These are phyloP conservation scores for Poeciliopsis turrubarensis DNA, from an alignment of 2,113 vertebrate genomes.

Conservation along the genomic window DNA sequence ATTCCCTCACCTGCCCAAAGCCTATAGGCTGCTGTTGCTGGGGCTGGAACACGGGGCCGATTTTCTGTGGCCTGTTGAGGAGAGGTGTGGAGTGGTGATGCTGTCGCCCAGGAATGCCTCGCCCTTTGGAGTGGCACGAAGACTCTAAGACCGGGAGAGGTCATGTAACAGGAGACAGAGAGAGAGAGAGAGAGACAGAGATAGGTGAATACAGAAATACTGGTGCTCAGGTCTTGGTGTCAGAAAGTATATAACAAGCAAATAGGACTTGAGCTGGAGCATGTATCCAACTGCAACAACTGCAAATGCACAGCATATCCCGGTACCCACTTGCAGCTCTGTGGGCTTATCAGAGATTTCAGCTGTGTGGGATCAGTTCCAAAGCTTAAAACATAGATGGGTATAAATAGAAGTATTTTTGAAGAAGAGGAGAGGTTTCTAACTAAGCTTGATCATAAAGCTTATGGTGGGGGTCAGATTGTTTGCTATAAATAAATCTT, in stretches of 20 bases:
- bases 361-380: constrained; percentile 53
- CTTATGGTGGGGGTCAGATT: constrained; percentile 65
- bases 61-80: constrained; percentile 89
- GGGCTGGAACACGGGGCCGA: constrained; percentile 88
- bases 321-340: constrained; percentile 31
- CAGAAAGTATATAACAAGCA: constrained; percentile 21
- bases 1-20: constrained; percentile 89
- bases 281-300: constrained; percentile 8
- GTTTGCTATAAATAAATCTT: constrained; percentile 67
- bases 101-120: constrained; percentile 82
- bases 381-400: constrained; percentile 43
- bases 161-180: constrained; percentile 2
- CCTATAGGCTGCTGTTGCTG: constrained; percentile 84
- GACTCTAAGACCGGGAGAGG: constrained; percentile 76
- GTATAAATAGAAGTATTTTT: constrained; percentile 72
- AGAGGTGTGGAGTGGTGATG: constrained; percentile 83
- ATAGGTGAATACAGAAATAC: constrained; percentile 2
- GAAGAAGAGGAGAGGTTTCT: constrained; percentile 44
- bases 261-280: constrained; percentile 20
- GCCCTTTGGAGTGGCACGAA: constrained; percentile 86
- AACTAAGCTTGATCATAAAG: constrained; percentile 63
- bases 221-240: not conserved
- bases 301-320: constrained; percentile 19
- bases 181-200: not conserved
- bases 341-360: constrained; percentile 39